These are phyloP conservation scores for Campylomormyrus numenius DNA, from an alignment of 2,113 vertebrate genomes.

Conservation along the genomic window DNA sequence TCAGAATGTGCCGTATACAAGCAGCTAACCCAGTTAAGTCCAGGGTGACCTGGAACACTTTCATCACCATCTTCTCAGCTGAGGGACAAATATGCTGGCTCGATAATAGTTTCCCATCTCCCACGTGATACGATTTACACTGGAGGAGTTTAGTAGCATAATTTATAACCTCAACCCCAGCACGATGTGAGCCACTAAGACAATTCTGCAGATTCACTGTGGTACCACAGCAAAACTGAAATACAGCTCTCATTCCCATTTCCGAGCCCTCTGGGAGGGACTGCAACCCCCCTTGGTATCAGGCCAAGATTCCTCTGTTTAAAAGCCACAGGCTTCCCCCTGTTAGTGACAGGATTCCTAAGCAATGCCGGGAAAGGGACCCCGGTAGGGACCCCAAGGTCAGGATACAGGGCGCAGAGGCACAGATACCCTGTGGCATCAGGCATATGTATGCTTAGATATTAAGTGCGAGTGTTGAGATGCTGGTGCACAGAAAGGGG, in stretches of 20 bases:
- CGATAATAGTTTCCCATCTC: not conserved
- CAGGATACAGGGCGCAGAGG: not conserved
- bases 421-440: not conserved
- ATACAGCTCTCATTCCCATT: not conserved
- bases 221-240: not conserved
- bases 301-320: not conserved
- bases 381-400: not conserved
- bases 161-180: not conserved
- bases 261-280: not conserved
- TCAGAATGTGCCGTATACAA: not conserved
- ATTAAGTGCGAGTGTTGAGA: not conserved
- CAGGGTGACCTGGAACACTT: not conserved
- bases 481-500: not conserved
- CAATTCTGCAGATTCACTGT: not conserved
- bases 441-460: not conserved
- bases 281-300: not conserved
- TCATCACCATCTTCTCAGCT: not conserved
- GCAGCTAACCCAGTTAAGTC: not conserved
- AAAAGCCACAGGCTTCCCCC: not conserved
- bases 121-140: not conserved
- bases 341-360: not conserved
- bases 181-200: not conserved
- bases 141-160: not conserved
- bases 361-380: not conserved
- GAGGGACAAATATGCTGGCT: not conserved